phyloP scores from a whole-genome alignment of 2,113 vertebrate genomes.

The Microtus oregoni region DNA sequence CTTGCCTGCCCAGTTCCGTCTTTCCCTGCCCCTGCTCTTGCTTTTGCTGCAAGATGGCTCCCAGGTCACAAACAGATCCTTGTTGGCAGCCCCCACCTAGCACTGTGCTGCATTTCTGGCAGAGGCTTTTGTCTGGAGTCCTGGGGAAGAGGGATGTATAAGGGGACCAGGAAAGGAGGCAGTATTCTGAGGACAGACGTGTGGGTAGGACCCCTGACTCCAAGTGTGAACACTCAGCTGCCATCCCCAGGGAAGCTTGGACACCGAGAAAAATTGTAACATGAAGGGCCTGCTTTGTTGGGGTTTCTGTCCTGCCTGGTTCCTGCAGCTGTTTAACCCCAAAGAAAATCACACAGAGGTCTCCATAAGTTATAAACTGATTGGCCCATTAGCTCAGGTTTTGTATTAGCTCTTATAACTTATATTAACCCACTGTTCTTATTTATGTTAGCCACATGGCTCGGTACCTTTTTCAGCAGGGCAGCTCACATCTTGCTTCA shows the following conservation, averaged over 20 bases:
- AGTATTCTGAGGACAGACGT: not conserved
- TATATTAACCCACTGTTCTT: too few relatives aligned
- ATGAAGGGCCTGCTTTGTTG: too few relatives aligned
- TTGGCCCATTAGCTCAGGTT: too few relatives aligned
- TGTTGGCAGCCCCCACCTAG: not conserved
- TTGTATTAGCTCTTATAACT: too few relatives aligned
- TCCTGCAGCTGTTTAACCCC: too few relatives aligned
- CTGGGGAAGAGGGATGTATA: rapidly evolving
- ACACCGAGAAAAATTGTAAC: not conserved
- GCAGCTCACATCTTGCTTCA: too few relatives aligned
- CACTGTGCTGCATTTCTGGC: not conserved
- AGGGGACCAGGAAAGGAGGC: not conserved
- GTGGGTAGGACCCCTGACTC: not conserved
- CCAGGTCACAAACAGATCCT: not conserved
- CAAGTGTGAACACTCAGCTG: not conserved
- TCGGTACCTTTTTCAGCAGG: too few relatives aligned
- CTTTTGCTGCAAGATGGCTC: not conserved
- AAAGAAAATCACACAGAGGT: too few relatives aligned
- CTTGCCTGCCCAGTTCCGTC: not conserved
- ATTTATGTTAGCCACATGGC: too few relatives aligned
- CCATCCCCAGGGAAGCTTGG: not conserved
- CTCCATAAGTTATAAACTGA: too few relatives aligned
- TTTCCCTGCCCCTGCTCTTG: not conserved
- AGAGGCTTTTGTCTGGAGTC: not conserved
- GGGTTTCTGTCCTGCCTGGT: too few relatives aligned